Base-by-base conservation (phyloP, 1,140 invertebrate genomes). In the Coptotermes formosanus region DNA sequence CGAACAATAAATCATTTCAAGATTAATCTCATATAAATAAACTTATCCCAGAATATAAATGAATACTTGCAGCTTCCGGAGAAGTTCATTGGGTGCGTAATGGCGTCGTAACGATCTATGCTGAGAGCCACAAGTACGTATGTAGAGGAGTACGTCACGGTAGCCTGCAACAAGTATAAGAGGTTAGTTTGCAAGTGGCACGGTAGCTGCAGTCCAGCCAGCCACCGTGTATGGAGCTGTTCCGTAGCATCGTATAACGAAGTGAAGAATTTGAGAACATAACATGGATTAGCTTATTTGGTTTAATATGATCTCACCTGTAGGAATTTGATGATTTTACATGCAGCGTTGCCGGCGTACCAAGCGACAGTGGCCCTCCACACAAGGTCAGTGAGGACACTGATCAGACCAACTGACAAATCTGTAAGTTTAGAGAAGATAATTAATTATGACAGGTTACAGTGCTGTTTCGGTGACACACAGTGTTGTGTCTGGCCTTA, bases 311-410 rank as follows among this genome's bases (percentile, higher is more conserved):
- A 21, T 86, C 86, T 86, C 89, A 95, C 95, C 93, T 97, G 96
- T 86, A 96, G 93, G 90, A 96, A 98, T 89, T 94, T 95, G 89
- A 96, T 96, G 87, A 96, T 90, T 92, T 98, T 98, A 92, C 97
- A 98, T 88, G 95, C 95, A n/a, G 96, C 90, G 89, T 97, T 97
- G 16, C 97, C 97, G 0, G 96, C 96, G 85, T 97, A 92, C 96
- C 96, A 98, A 0, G 95, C 93, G 64, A 98, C 94, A 7, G 96
- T 97, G 55, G 95, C 95, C 89, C 96, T 94, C 95, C 97, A 97
- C 75, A 97, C 93, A 83, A 98, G 97, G 89, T 98, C 97, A 14
- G 96, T 97, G 64, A 97, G 92, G 8, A 98, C 97, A 89, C 95
- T 96, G 88, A 98, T 95, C 69, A 98, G 90, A 19, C 97, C 97